Conservation (phyloP, 2,888 invertebrate genomes). For the Gastracanthus pulcherrimus region DNA sequence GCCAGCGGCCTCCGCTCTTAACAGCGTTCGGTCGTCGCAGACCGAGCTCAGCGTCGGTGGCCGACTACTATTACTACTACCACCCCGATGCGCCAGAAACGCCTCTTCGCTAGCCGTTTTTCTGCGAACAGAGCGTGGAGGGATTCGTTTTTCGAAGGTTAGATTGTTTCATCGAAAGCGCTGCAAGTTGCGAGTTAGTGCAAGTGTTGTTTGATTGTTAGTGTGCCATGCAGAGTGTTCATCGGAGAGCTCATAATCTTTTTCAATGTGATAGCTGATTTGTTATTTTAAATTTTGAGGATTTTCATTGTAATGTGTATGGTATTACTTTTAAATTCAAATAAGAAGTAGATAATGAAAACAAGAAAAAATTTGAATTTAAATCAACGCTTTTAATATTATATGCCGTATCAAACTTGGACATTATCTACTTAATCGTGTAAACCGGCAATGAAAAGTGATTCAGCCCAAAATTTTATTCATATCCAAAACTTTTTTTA, state of each 20-base stretch:
- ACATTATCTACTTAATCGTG: background rate
- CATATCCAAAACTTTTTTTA: no score
- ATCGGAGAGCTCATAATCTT: background rate
- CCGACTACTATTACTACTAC: no score
- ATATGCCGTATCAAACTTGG: background rate
- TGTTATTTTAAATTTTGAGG: no score
- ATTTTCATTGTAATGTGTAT: no score
- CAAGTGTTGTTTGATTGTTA: background rate
- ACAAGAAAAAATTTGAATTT: no score
- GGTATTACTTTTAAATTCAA: no score
- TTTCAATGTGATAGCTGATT: background rate
- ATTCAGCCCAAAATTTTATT: no score
- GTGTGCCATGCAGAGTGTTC: background rate
- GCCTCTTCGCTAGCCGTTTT: constrained; percentile 81
- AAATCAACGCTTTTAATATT: no score
- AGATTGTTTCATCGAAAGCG: background rate
- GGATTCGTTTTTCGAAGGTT: constrained; percentile 70
- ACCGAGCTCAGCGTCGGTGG: constrained; percentile 88
- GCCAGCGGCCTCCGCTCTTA: constrained; percentile 84
- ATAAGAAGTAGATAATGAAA: no score
- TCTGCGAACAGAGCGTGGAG: constrained; percentile 65
- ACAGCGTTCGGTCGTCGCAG: constrained; percentile 79
- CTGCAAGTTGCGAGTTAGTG: background rate
- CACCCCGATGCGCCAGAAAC: constrained; percentile 90
- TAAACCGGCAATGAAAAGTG: no score